These are phyloP conservation scores for Acrocera orbiculus DNA, from an alignment of 2,888 invertebrate genomes.

Conservation along the genomic window DNA sequence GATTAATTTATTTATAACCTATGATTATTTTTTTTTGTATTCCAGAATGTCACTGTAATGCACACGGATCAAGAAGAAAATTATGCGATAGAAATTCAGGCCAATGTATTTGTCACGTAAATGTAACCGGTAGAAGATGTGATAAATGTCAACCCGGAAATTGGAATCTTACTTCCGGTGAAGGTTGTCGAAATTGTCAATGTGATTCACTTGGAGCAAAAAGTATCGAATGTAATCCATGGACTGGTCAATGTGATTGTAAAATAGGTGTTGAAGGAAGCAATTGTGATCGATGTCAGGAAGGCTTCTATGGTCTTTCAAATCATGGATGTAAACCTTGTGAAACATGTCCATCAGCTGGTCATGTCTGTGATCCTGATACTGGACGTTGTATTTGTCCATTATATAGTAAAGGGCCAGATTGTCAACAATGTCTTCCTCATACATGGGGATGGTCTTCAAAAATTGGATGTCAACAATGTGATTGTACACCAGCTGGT, in stretches of 20 bases:
- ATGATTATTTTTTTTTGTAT: conserved; percentile 22
- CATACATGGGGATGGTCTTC: conserved; percentile 67
- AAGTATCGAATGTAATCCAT: conserved; percentile 46
- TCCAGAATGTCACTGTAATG: conserved; percentile 73
- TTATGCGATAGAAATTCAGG: conserved; percentile 62
- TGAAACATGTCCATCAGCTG: conserved; percentile 57
- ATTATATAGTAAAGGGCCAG: conserved; percentile 60
- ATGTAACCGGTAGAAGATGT: conserved; percentile 57
- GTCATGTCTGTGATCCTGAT: conserved; percentile 75
- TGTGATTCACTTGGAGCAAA: conserved; percentile 56
- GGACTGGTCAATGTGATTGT: conserved; percentile 61
- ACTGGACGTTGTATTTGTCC: conserved; percentile 91
- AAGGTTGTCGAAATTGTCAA: conserved; percentile 66
- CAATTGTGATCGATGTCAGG: conserved; percentile 54
- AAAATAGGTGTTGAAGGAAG: conserved; percentile 56
- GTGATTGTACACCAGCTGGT: conserved; percentile 50
- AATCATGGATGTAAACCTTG: conserved; percentile 64
- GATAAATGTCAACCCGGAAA: conserved; percentile 58
- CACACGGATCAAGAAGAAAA: conserved; percentile 47
- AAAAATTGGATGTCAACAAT: conserved; percentile 62
- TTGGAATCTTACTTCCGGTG: conserved; percentile 54
- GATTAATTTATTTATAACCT: conserved; percentile 2
- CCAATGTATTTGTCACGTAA: conserved; percentile 55
- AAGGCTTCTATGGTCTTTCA: conserved; percentile 55
- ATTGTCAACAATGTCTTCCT: conserved; percentile 62